A percentile compares a stretch with the other conserved stretches of the same genome.
Conservation (phyloP, 1,140 invertebrate species). For the Wiebesia pumilae region DNA sequence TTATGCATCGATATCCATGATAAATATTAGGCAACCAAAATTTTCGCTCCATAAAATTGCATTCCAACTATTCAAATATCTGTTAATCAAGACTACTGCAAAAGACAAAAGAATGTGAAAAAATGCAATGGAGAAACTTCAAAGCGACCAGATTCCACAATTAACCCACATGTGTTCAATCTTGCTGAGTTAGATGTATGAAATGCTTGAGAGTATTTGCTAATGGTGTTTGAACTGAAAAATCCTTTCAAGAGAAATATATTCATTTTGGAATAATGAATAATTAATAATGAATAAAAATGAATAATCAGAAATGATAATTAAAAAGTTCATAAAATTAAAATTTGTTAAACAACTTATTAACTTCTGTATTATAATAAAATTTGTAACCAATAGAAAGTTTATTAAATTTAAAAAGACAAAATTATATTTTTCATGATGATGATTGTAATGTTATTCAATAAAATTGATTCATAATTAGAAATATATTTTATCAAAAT, state of each 20-base stretch:
- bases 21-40: slow-evolving; percentile 18
- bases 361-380: too few relatives aligned
- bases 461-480: too few relatives aligned
- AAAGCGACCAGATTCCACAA: neutral
- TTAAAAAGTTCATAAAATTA: too few relatives aligned
- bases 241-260: neutral
- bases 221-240: neutral
- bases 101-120: slow-evolving; percentile 33
- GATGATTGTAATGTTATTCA: too few relatives aligned
- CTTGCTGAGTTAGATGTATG: neutral
- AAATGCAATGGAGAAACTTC: slow-evolving; percentile 50
- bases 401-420: too few relatives aligned
- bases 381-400: too few relatives aligned
- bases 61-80: slow-evolving; percentile 45
- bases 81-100: slow-evolving; percentile 41
- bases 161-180: neutral
- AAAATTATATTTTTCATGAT: too few relatives aligned
- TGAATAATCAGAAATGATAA: too few relatives aligned
- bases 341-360: too few relatives aligned
- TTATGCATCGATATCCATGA: slow-evolving; percentile 28
- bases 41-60: slow-evolving; percentile 40
- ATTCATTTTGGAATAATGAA: too few relatives aligned
- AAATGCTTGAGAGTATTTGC: neutral
- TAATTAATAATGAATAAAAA: too few relatives aligned
- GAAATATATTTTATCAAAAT: too few relatives aligned